Conservation (phyloP, 1,140 invertebrate genomes). For the Acyrthosiphon pisum region DNA sequence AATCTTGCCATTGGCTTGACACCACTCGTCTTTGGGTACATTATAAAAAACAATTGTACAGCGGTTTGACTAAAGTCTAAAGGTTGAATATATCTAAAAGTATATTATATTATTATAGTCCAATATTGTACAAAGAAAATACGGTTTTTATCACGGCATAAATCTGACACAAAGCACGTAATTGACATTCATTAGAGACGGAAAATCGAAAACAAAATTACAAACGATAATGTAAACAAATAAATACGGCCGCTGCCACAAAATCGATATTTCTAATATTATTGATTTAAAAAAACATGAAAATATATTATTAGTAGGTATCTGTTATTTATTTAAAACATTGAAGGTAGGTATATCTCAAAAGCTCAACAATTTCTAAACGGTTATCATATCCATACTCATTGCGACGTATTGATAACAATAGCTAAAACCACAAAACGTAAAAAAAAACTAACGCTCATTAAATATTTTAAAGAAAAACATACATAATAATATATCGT, state of each 20-base stretch:
- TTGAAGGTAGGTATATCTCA: neutral
- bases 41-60: neutral
- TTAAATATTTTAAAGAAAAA: too few species aligned
- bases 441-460: too few species aligned
- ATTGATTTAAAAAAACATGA: neutral
- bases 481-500: too few species aligned
- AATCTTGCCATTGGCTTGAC: neutral
- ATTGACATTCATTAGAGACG: neutral
- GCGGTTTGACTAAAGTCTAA: neutral
- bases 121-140: neutral
- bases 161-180: neutral
- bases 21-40: neutral
- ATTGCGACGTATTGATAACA: too few species aligned
- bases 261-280: neutral
- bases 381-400: neutral
- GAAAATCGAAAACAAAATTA: neutral
- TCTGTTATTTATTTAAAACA: neutral
- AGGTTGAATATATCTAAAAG: neutral
- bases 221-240: neutral
- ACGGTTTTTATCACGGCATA: neutral
- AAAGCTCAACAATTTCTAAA: neutral
- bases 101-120: neutral
- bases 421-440: too few species aligned
- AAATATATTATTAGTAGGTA: neutral
- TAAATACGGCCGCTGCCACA: neutral